These are phyloP conservation scores for Cybosia mesomella DNA, from an alignment of 2,888 invertebrate genomes.

Conservation along the genomic window DNA sequence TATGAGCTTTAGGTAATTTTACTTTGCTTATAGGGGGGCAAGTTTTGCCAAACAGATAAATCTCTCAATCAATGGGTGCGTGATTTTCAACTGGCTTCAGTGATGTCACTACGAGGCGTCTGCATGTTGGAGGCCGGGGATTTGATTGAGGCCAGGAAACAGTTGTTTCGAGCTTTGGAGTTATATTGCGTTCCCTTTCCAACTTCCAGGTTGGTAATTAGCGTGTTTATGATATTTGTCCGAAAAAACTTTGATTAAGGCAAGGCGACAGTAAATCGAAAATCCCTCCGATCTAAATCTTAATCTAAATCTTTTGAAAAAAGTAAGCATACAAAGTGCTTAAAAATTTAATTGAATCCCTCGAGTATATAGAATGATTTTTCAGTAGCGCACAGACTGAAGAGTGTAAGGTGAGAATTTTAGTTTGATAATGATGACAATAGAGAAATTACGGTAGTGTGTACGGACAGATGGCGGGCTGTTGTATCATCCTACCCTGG, in stretches of 20 bases:
- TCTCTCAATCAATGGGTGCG: conserved; percentile 59
- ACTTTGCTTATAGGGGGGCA: background rate
- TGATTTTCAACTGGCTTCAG: conserved; percentile 64
- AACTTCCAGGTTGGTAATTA: conserved; percentile 60
- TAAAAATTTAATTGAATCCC: too few relatives aligned
- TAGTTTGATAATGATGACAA: too few relatives aligned
- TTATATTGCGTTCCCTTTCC: conserved; percentile 69
- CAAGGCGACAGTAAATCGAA: background rate
- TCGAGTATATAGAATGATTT: background rate
- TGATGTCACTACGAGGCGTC: conserved; percentile 64
- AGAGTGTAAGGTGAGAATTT: too few relatives aligned
- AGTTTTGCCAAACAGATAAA: conserved; percentile 38
- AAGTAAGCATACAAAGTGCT: too few relatives aligned
- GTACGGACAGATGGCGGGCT: too few relatives aligned
- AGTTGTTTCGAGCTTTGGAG: conserved; percentile 65
- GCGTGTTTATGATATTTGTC: background rate
- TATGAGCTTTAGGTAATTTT: too few relatives aligned
- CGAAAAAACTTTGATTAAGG: background rate
- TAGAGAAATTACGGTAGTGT: too few relatives aligned
- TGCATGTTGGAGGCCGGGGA: conserved; percentile 72
- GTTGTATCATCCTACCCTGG: too few relatives aligned
- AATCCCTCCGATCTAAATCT: background rate
- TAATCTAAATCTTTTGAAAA: too few relatives aligned
- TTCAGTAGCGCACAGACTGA: too few relatives aligned
- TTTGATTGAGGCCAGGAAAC: conserved; percentile 62